A percentile compares a stretch with the other conserved stretches of the same genome.
phyloP scores from a whole-genome alignment of 2,888 invertebrate genomes.

The Margaritifera margaritifera region DNA sequence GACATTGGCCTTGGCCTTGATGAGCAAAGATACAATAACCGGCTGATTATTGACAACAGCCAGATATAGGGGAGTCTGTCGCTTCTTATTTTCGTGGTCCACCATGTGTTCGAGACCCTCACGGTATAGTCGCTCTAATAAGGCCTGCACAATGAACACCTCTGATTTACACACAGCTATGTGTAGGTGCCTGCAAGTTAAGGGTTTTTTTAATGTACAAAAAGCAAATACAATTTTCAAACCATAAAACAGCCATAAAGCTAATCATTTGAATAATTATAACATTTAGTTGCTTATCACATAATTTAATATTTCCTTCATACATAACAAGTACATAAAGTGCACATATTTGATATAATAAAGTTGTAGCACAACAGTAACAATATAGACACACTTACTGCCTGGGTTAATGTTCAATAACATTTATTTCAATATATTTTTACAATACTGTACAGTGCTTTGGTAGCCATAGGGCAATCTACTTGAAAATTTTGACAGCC shows the following conservation, averaged over 20 bases:
- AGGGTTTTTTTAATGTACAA: not conserved
- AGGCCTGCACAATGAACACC: conserved; percentile 56
- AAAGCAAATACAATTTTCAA: not conserved
- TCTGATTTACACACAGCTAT: conserved; percentile 59
- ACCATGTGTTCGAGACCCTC: conserved; percentile 50
- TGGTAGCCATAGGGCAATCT: no score
- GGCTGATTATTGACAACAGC: conserved; percentile 59
- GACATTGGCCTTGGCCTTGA: conserved; percentile 57
- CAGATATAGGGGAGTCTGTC: conserved; percentile 64
- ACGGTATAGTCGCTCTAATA: conserved; percentile 55
- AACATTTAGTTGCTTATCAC: no score
- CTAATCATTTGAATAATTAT: not conserved
- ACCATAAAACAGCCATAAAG: not conserved
- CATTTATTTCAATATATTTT: no score
- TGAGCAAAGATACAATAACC: conserved; percentile 55
- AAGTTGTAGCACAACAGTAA: no score
- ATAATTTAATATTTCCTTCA: no score
- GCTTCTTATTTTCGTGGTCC: conserved; percentile 50
- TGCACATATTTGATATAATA: no score
- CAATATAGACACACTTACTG: no score
- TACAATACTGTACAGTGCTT: no score
- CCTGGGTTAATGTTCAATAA: no score
- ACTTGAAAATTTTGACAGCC: no score
- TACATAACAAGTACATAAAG: no score
- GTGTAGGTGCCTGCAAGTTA: conserved; percentile 52